Conservation (phyloP, 2,888 invertebrate genomes). For the Magallana nippona region DNA sequence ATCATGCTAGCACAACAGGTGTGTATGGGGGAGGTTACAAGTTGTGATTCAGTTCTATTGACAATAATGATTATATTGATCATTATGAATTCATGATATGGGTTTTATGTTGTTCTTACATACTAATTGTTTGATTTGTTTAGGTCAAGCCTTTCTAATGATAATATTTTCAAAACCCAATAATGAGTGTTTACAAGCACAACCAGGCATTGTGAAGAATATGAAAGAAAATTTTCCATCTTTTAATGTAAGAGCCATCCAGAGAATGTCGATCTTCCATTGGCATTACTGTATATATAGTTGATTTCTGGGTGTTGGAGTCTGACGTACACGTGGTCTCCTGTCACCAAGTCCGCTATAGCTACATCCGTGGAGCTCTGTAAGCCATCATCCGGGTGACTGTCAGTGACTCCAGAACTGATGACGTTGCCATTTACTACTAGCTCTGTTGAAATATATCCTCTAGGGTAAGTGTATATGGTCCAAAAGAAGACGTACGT, state of each 20-base stretch:
- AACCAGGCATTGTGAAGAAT: too few species aligned
- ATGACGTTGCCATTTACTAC: not conserved
- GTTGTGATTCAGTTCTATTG: too few species aligned
- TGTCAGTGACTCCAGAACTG: not conserved
- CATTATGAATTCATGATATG: too few species aligned
- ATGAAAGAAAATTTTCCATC: not conserved
- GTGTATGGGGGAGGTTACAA: too few species aligned
- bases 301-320: not conserved
- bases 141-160: too few species aligned
- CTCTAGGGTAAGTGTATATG: constrained; percentile 4
- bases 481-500: constrained; percentile 4
- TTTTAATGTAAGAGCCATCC: constrained; percentile 17
- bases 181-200: too few species aligned
- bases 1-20: too few species aligned
- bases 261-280: constrained; percentile 8
- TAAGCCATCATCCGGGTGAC: constrained; percentile 1
- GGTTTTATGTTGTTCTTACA: too few species aligned
- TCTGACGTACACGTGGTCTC: constrained; percentile 1
- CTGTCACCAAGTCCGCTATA: not conserved
- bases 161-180: too few species aligned
- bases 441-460: not conserved
- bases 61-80: too few species aligned
- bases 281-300: not conserved
- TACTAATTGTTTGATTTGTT: too few species aligned
- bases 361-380: not conserved